Base-by-base conservation (phyloP, 2,888 invertebrate species). In the Cryptocheilus praepositus region DNA sequence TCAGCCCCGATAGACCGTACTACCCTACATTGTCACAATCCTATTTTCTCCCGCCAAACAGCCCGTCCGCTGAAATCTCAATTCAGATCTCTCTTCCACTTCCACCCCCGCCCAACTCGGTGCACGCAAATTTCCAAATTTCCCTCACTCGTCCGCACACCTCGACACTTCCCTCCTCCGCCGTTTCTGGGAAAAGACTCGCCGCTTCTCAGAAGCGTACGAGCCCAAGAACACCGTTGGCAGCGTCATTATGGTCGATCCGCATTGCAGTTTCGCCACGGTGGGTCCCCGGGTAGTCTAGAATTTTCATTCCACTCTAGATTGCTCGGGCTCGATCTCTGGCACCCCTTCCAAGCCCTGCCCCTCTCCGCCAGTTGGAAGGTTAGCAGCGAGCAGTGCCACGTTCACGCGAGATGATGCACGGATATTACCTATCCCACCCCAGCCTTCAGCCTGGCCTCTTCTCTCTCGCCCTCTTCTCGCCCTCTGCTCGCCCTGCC, bases 281-380 rank as follows among this genome's bases (percentile, higher is more conserved):
- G 19, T 22, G 21, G 18, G 22, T 52, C 51, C 54, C 45, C 15
- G 5, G 60, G 59, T 67, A 73, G 64, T 61, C 60, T 70, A 60
- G 67, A 79, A 78, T 78, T 82, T 83, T 82, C 78, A 78, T 80
- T 76, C 70, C 71, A 67, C 70, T 71, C 70, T 60, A 74, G 69
- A 80, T 79, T 79, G 68, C 65, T 53, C 61, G 3, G 62, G 36
- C 57, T 21, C 62, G 68, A 70, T 67, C 59, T 22, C 53, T 36
- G 59, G 52, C 64, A 49, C 16, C 49, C 8, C 61, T 36, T 52
- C 58, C 16, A 65, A 60, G 68, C 54, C 59, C 49, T 43, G 11
- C 18, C 53, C 18, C 49, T 8, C 61, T 46, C 55, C 53, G 60
- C 36, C 11, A 7, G 28, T 11, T 1, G 36, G 36, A 36, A 36